Base-by-base conservation (phyloP, 2,888 invertebrate genomes). In the Nemotelus pantherinus region DNA sequence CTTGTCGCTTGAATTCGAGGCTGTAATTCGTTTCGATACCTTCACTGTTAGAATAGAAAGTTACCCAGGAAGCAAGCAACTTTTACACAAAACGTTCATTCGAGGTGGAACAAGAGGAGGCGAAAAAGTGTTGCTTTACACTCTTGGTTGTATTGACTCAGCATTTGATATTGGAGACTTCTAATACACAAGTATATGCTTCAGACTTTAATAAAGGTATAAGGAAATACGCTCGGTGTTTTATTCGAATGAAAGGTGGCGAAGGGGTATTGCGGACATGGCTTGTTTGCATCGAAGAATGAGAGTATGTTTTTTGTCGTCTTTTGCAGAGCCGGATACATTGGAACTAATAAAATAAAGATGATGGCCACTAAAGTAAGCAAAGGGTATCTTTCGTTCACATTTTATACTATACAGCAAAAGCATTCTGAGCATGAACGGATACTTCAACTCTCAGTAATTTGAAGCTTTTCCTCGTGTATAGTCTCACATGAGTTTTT, bases 1-100 rank as follows among this genome's bases (percentile, higher is more conserved):
- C 67, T 48, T 67, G 67, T 67, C 67, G 67, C 67, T 67, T 48
- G 67, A 50, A 67, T 67, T 67, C 50, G 47, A 67, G 50, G 67
- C 47, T 67, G 67, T 67, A 48, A 67, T 67, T 67, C 67, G 48
- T 47, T 67, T 67, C 25, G 41, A 4, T 39, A 60, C 4, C 60
- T 60, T 41, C 39, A 50, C 5, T 50, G 50, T 50, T 7, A 7
- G 50, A 50, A n/a, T n/a, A n/a, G n/a, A n/a, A n/a, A 50, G 25
- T 25, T 25, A 25, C 25, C 25, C 25, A 25, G 25, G 25, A 25
- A 25, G 25, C 1, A 25, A 25, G 25, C 1, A 25, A 25, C 25
- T 25, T 25, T 25, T 25, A 25, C 25, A 25, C 25, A 25, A 25
- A 25, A 25, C 25, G 25, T 25, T 25, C 25, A 25, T 25, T 25